Evolutionary conservation across 1,140 invertebrate genomes (phyloP).

Genomic region (Nasonia giraulti): DNA sequence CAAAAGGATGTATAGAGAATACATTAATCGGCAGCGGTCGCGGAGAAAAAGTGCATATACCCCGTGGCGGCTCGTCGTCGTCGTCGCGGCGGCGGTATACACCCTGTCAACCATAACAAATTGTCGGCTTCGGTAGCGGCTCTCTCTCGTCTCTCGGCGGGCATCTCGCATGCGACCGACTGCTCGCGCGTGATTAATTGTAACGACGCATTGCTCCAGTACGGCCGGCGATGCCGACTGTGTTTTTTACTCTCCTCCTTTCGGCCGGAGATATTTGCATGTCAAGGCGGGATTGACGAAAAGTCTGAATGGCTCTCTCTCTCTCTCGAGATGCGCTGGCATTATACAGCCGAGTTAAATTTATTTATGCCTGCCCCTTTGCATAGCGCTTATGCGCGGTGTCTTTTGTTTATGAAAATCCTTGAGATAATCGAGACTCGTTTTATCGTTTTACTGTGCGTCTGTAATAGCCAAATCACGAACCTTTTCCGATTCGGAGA

Average conservation of each 20-base stretch:
- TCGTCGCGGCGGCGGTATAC: constrained; percentile 38
- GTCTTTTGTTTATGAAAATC: background rate
- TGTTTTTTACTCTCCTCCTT: constrained; percentile 54
- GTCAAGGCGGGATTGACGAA: constrained; percentile 61
- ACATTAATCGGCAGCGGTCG: constrained; percentile 58
- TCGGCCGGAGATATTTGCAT: constrained; percentile 69
- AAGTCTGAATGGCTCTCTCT: constrained; percentile 50
- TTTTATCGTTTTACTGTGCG: too few species aligned
- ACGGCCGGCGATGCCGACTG: constrained; percentile 39
- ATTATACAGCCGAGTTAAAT: background rate
- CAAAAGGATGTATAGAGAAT: too few species aligned
- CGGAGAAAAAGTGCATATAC: constrained; percentile 57
- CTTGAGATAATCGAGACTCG: background rate
- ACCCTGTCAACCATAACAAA: constrained; percentile 71
- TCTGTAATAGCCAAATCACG: too few species aligned
- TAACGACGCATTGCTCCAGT: constrained; percentile 59
- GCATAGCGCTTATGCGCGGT: background rate
- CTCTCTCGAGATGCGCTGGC: constrained; percentile 17
- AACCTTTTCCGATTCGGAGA: constrained; percentile 23
- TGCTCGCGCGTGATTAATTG: constrained; percentile 70
- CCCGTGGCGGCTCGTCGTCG: background rate
- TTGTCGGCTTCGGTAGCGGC: constrained; percentile 68
- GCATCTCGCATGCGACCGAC: constrained; percentile 57
- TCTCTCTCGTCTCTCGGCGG: constrained; percentile 31
- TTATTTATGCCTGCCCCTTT: constrained; percentile 58